A percentile compares a stretch with the other conserved stretches of the same genome.
These are phyloP conservation scores for Alouatta palliata DNA, from an alignment of 2,113 vertebrate genomes.

Conservation along the genomic window DNA sequence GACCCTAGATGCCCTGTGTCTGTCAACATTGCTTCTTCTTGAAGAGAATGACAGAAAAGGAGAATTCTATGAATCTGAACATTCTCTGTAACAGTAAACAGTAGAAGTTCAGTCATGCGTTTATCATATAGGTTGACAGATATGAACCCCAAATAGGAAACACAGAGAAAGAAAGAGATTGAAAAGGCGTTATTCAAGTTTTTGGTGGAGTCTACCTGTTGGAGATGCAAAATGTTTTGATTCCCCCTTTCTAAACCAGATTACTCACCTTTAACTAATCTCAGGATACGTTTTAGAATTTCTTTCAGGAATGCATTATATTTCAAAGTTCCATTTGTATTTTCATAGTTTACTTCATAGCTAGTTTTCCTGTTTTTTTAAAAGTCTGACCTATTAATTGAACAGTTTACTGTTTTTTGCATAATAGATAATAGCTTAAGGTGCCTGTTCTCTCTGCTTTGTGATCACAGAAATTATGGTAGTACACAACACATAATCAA, in stretches of 20 bases:
- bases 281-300: background rate
- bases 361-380: background rate
- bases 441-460: background rate
- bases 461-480: background rate
- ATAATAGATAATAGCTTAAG: background rate
- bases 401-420: background rate
- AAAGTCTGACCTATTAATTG: background rate
- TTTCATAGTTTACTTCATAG: background rate
- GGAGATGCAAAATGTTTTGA: slow-evolving; percentile 24
- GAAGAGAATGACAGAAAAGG: slow-evolving; percentile 41
- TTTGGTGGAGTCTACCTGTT: background rate
- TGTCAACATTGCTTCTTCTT: slow-evolving; percentile 23
- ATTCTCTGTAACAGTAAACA: background rate
- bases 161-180: background rate
- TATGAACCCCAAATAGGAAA: slow-evolving; percentile 9
- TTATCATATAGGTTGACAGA: slow-evolving; percentile 32
- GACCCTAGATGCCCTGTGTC: background rate
- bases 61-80: slow-evolving; percentile 24
- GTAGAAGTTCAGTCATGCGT: background rate
- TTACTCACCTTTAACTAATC: background rate
- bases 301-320: background rate
- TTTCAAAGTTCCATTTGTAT: background rate
- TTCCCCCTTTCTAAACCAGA: background rate
- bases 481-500: background rate
- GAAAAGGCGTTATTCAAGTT: background rate